A percentile compares a stretch with the other conserved stretches of the same genome.
phyloP scores from a whole-genome alignment of 2,888 invertebrate species.

The Andrena bicolor region DNA sequence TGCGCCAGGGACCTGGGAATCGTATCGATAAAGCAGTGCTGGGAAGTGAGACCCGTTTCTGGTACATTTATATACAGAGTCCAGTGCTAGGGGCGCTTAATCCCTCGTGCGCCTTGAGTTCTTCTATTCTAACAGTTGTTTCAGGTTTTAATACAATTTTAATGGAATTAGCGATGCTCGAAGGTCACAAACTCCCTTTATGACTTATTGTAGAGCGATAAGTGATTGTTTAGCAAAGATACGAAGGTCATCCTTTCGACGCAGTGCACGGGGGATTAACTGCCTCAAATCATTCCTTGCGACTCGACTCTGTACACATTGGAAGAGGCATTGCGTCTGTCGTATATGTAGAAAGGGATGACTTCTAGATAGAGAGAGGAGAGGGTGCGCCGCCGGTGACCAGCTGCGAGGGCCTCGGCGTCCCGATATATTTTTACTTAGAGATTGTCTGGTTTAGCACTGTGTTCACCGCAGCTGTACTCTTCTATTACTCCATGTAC shows the following conservation, averaged over 20 bases:
- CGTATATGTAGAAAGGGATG: constrained; percentile 52
- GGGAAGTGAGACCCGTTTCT: constrained; percentile 83
- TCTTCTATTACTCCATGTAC: constrained; percentile 89
- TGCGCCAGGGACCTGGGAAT: constrained; percentile 82
- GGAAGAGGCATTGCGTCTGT: background rate
- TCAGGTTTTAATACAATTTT: too few relatives aligned
- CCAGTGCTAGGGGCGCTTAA: background rate
- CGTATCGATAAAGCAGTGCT: constrained; percentile 78
- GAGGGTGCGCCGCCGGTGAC: constrained; percentile 87
- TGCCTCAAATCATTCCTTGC: background rate
- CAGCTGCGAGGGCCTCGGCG: constrained; percentile 93
- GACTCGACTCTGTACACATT: constrained; percentile 20
- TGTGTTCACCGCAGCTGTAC: constrained; percentile 89
- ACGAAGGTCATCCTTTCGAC: too few relatives aligned
- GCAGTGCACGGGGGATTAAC: background rate
- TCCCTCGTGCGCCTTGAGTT: background rate
- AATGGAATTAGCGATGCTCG: too few relatives aligned
- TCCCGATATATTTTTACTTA: constrained; percentile 93
- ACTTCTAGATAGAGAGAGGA: constrained; percentile 87
- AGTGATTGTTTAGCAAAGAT: too few relatives aligned
- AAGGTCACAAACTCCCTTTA: background rate
- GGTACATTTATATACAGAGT: constrained; percentile 19
- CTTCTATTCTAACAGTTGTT: too few relatives aligned
- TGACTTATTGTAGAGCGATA: background rate
- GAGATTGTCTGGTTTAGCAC: constrained; percentile 91